Conservation (phyloP, 2,797 vertebrate genomes). For the Sebastes vulpes region DNA sequence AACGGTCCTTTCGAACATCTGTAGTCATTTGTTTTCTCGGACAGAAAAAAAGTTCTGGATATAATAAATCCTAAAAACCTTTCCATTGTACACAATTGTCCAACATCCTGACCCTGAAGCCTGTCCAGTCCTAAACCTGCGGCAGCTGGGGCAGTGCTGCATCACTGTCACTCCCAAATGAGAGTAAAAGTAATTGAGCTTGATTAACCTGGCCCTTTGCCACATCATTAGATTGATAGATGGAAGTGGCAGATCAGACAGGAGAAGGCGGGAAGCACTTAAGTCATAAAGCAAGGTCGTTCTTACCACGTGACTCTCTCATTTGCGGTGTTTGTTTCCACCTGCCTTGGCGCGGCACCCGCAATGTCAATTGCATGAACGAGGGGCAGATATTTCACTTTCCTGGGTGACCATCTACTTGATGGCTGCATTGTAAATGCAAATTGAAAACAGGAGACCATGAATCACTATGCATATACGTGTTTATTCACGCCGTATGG, state of each 20-base stretch:
- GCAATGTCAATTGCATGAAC: slow-evolving; percentile 57
- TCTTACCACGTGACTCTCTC: slow-evolving; percentile 61
- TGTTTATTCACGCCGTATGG: slow-evolving; percentile 22
- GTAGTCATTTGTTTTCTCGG: neutral
- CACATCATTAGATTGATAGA: slow-evolving; percentile 93
- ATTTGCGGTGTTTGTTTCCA: slow-evolving; percentile 76
- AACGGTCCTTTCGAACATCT: neutral
- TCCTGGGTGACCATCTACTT: slow-evolving; percentile 55
- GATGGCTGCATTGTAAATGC: slow-evolving; percentile 63
- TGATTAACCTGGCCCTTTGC: slow-evolving; percentile 91
- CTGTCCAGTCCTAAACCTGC: slow-evolving; percentile 70
- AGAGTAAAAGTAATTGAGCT: slow-evolving; percentile 86
- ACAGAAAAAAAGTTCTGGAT: neutral
- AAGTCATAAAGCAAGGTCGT: slow-evolving; percentile 83
- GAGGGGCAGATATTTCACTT: slow-evolving; percentile 57
- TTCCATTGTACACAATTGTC: neutral
- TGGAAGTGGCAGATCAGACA: slow-evolving; percentile 88
- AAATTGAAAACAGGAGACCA: slow-evolving; percentile 62
- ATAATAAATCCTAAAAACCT: neutral
- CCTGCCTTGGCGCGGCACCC: slow-evolving; percentile 37
- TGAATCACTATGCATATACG: slow-evolving; percentile 60
- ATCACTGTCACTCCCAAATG: slow-evolving; percentile 91
- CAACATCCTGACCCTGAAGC: slow-evolving; percentile 64
- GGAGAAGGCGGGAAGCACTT: slow-evolving; percentile 84
- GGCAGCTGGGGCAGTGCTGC: slow-evolving; percentile 77